Evolutionary conservation across 2,113 vertebrate genomes (phyloP), one percentile per base, ranked within the genome.

Genomic region (Elaphurus davidianus): DNA sequence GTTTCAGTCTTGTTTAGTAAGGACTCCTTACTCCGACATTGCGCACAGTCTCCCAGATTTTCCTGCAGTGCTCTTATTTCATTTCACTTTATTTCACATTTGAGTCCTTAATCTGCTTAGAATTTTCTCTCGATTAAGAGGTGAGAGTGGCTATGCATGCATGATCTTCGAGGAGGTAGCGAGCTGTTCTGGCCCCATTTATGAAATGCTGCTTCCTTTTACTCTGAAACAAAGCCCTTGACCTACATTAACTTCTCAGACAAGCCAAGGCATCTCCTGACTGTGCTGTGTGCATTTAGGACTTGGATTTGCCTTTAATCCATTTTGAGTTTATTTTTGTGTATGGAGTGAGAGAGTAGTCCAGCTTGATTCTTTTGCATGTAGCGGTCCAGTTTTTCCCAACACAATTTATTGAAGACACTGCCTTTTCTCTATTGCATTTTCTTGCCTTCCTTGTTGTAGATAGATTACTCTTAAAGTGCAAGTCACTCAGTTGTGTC

Each of bases 211-310:
- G 7, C 43, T 23, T 6, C 83, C 40, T 8, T 76, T 23, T 15
- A 9, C 30, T 40, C 54, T 13, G 30, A 71, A 50, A 28, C 21
- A 5, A 19, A n/a, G 21, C 40, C 43, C 15, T 25, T 10, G 21
- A 8, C 55, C 30, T 27, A 3, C 1, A 3, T 2, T 12, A 13
- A 33, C n/a, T 7, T 28, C 21, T 3, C 3, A 0, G 28, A 11
- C 45, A 8, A 43, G 36, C 23, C 2, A 14, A 36, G 83, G 33
- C 40, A 0, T 7, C 21, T 55, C 45, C 87, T 14, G 47, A 2
- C 9, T 40, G n/a, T 40, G n/a, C n/a, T 12, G n/a, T 71, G 67
- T 12, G 67, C n/a, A 21, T 71, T 71, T 23, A 23, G 67, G 76
- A 30, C 45, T 11, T 33, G 30, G 27, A 7, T 21, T 81, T 12